These are phyloP conservation scores for Philereme transversata DNA, from an alignment of 2,888 invertebrate species.

Conservation along the genomic window DNA sequence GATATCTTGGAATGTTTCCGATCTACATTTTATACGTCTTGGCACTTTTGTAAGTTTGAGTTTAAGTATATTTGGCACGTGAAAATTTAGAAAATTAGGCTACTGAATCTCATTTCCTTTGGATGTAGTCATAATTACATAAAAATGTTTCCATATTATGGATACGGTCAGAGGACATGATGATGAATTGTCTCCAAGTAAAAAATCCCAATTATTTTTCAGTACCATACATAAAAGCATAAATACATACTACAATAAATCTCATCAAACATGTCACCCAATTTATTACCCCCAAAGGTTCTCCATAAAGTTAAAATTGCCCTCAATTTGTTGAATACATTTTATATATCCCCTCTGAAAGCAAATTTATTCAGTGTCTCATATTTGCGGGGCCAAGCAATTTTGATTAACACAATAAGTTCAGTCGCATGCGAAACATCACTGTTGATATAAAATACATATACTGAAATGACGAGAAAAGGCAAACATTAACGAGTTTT, in stretches of 20 bases:
- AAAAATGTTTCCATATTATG: too few species aligned
- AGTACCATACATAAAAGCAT: too few species aligned
- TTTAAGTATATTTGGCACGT: too few species aligned
- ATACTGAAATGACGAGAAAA: slow-evolving; percentile 10
- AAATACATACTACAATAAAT: too few species aligned
- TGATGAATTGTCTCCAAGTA: too few species aligned
- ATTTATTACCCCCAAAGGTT: too few species aligned
- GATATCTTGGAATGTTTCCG: slow-evolving; percentile 9
- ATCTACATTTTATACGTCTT: slow-evolving; percentile 23
- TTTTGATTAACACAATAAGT: slow-evolving; percentile 39
- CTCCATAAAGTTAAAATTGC: neutral
- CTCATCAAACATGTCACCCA: too few species aligned
- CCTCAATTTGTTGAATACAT: slow-evolving; percentile 1
- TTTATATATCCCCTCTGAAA: slow-evolving; percentile 2
- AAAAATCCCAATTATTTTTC: too few species aligned
- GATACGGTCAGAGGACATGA: too few species aligned
- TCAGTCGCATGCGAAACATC: slow-evolving; percentile 42
- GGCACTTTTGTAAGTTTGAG: slow-evolving; percentile 17
- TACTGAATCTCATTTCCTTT: too few species aligned
- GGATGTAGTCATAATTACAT: too few species aligned
- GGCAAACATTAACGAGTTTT: neutral
- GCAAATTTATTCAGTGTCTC: slow-evolving; percentile 9
- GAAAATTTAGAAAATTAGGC: too few species aligned
- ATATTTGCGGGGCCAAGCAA: slow-evolving; percentile 25
- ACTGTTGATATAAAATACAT: slow-evolving; percentile 30